A percentile compares a stretch with the other conserved stretches of the same genome.
These are phyloP conservation scores for Hydrophis major DNA, from an alignment of 2,797 vertebrate genomes.

Conservation along the genomic window DNA sequence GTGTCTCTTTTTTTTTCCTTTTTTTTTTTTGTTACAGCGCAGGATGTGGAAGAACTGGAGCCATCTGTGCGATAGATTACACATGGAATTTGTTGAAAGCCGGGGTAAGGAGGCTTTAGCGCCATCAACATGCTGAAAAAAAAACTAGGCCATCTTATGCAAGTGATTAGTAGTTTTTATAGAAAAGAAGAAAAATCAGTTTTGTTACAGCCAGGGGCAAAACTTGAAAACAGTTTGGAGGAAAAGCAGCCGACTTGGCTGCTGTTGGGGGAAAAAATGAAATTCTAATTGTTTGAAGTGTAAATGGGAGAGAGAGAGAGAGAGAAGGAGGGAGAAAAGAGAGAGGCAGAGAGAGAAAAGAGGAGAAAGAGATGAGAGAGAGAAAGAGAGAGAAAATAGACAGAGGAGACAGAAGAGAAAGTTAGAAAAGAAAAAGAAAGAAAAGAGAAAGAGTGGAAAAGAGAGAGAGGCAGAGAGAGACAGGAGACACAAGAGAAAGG, in stretches of 20 bases:
- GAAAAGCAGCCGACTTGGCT: neutral
- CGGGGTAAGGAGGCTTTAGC: conserved; percentile 79
- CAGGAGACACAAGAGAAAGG: too few relatives aligned
- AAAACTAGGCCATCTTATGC: conserved; percentile 32
- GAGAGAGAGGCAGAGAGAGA: too few relatives aligned
- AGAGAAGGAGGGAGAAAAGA: neutral
- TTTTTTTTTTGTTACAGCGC: conserved; percentile 76
- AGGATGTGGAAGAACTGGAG: conserved; percentile 96
- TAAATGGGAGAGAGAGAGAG: neutral
- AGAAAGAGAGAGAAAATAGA: too few relatives aligned
- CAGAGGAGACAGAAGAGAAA: too few relatives aligned
- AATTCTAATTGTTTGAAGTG: neutral
- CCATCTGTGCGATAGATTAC: conserved; percentile 98
- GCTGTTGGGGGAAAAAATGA: neutral
- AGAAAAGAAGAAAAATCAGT: neutral
- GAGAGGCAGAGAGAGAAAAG: too few relatives aligned
- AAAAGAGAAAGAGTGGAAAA: too few relatives aligned
- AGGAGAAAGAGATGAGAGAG: too few relatives aligned
- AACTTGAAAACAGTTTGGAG: conserved; percentile 1
- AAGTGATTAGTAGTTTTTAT: conserved; percentile 17
- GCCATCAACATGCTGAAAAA: conserved; percentile 11
- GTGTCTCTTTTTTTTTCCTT: conserved; percentile 47
- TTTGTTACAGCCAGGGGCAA: neutral
- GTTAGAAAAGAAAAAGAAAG: too few relatives aligned
- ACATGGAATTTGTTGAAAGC: conserved; percentile 98